phyloP scores from a whole-genome alignment of 2,113 vertebrate genomes.

The Toxotes chatareus region DNA sequence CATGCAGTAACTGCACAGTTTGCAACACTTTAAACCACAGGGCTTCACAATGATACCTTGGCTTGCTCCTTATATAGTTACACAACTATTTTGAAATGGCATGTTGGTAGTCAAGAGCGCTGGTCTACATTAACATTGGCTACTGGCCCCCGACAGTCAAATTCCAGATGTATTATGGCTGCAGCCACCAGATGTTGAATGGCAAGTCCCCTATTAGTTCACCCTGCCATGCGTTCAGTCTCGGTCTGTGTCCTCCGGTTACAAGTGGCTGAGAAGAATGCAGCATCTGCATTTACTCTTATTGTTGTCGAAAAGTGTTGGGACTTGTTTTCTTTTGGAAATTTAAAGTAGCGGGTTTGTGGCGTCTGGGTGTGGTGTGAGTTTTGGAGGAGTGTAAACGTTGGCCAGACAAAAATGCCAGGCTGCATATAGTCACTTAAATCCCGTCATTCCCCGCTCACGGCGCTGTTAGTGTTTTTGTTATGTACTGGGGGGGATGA shows the following conservation, averaged over 20 bases:
- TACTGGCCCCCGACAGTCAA: conserved; percentile 65
- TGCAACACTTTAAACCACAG: conserved; percentile 74
- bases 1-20: conserved; percentile 58
- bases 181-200: conserved; percentile 80
- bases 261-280: conserved; percentile 59
- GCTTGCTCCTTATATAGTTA: conserved; percentile 59
- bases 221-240: conserved; percentile 29
- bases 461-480: conserved; percentile 37
- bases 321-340: conserved; percentile 61
- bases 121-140: conserved; percentile 65
- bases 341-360: conserved; percentile 71
- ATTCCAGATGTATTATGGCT: conserved; percentile 80
- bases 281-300: conserved; percentile 44
- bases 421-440: conserved; percentile 55
- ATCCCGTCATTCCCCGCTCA: conserved; percentile 33
- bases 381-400: conserved; percentile 71
- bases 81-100: conserved; percentile 74
- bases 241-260: conserved; percentile 42
- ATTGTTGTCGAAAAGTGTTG: conserved; percentile 38
- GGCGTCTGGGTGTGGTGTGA: conserved; percentile 81
- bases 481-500: conserved; percentile 17
- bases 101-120: conserved; percentile 55
- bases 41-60: conserved; percentile 67
- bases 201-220: conserved; percentile 65
- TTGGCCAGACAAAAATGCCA: conserved; percentile 70